Conservation (phyloP, 2,888 invertebrate species). For the Athripsodes cinereus region DNA sequence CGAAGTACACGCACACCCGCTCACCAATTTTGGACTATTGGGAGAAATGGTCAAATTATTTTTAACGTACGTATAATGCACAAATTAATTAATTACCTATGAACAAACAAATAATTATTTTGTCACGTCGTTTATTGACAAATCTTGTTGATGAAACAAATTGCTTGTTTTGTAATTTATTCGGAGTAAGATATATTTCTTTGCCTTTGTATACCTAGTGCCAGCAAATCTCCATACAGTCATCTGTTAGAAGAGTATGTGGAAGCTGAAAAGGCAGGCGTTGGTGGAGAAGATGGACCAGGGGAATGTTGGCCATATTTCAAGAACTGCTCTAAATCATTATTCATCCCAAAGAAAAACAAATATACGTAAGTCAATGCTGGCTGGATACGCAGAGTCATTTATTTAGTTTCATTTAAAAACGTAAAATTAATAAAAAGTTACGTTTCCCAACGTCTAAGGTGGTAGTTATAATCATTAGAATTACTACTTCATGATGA, state of each 20-base stretch:
- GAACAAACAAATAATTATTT: no score
- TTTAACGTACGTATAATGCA: slow-evolving; percentile 61
- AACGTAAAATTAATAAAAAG: no score
- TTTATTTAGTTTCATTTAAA: no score
- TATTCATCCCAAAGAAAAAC: slow-evolving; percentile 54
- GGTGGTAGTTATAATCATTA: no score
- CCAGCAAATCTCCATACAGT: slow-evolving; percentile 76
- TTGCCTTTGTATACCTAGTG: slow-evolving; percentile 58
- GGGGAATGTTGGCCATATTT: slow-evolving; percentile 85
- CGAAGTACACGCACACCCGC: slow-evolving; percentile 75
- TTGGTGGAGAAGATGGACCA: slow-evolving; percentile 48
- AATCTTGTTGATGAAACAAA: no score
- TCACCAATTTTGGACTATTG: slow-evolving; percentile 71
- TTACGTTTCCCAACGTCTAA: no score
- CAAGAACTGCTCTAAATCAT: slow-evolving; percentile 74
- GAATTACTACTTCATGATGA: no score
- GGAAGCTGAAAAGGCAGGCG: slow-evolving; percentile 71
- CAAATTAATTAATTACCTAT: neutral
- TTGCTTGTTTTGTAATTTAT: no score
- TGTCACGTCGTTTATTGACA: no score
- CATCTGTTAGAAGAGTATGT: slow-evolving; percentile 70
- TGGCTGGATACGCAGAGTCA: no score
- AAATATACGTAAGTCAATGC: slow-evolving; percentile 51
- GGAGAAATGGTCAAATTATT: slow-evolving; percentile 80
- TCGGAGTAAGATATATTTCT: no score